phyloP scores from a whole-genome alignment of 1,140 invertebrate genomes.

The Aphidius gifuensis region DNA sequence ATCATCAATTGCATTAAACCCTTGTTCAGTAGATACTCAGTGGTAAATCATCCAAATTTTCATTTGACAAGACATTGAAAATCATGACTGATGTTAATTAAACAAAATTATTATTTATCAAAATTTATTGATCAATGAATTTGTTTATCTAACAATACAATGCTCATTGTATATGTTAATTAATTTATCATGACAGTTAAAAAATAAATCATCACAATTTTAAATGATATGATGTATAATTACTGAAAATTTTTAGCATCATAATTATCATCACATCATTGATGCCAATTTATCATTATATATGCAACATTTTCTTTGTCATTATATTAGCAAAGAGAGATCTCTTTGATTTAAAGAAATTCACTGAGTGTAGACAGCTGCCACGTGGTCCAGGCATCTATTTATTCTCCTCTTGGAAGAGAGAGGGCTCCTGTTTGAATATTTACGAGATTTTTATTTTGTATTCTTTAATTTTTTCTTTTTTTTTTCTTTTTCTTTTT shows the following conservation, averaged over 20 bases:
- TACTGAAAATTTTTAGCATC: too few species aligned
- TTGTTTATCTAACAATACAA: too few species aligned
- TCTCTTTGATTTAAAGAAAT: slow-evolving; percentile 32
- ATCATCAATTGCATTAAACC: too few species aligned
- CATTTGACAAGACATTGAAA: slow-evolving; percentile 2
- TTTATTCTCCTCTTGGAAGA: slow-evolving; percentile 34
- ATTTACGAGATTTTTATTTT: slow-evolving; percentile 18
- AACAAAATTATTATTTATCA: too few species aligned
- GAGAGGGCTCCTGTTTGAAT: slow-evolving; percentile 26
- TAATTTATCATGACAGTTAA: too few species aligned
- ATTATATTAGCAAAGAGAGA: slow-evolving; percentile 26
- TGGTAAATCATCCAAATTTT: too few species aligned
- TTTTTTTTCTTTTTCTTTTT: not conserved
- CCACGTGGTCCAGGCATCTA: slow-evolving; percentile 29
- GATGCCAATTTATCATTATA: not conserved
- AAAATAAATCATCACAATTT: too few species aligned
- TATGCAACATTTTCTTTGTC: slow-evolving; percentile 16
- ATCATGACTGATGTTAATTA: not conserved
- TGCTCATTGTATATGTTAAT: too few species aligned
- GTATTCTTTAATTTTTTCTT: not conserved
- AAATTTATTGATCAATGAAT: too few species aligned
- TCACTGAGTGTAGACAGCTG: slow-evolving; percentile 31
- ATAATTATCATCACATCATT: too few species aligned
- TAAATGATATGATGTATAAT: too few species aligned
- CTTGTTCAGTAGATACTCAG: too few species aligned